A percentile compares a stretch with the other conserved stretches of the same genome.
Evolutionary conservation across 2,888 invertebrate species (phyloP).

Genomic region (Leptinotarsa tumamoca): DNA sequence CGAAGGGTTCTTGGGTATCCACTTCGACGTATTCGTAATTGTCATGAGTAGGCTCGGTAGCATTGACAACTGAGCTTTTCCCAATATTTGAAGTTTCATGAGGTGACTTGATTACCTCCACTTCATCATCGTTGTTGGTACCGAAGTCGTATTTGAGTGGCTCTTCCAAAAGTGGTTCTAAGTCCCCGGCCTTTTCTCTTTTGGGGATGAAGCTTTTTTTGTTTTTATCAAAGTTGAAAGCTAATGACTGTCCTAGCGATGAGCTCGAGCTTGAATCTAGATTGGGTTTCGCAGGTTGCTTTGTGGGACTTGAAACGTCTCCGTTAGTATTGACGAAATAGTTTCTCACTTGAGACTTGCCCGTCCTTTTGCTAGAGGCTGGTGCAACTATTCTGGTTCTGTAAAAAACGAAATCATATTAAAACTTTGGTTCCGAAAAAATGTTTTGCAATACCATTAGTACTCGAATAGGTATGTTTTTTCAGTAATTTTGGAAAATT

Average conservation of each 20-base stretch:
- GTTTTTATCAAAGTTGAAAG: constrained; percentile 52
- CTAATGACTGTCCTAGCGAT: constrained; percentile 41
- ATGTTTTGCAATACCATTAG: no score
- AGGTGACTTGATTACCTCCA: constrained; percentile 42
- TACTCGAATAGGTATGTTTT: no score
- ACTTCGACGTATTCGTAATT: constrained; percentile 43
- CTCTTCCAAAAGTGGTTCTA: constrained; percentile 72
- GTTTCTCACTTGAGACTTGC: constrained; percentile 55
- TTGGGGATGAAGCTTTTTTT: constrained; percentile 55
- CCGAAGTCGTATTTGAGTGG: constrained; percentile 66
- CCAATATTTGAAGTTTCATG: background rate
- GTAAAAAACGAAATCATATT: background rate
- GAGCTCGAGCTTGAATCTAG: background rate
- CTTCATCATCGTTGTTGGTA: constrained; percentile 45
- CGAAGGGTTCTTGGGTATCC: constrained; percentile 27
- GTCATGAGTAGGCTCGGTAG: constrained; percentile 26
- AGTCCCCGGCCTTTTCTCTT: constrained; percentile 63
- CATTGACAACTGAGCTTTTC: background rate
- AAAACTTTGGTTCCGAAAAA: background rate
- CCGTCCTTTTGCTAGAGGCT: constrained; percentile 52
- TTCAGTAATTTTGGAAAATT: no score
- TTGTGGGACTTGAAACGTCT: constrained; percentile 58
- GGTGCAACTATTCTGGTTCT: constrained; percentile 61
- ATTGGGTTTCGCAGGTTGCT: background rate
- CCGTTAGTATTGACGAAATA: constrained; percentile 62